Percentiles rank a stretch among this genome's conserved stretches.
These are phyloP conservation scores for Sacculina carcini DNA, from an alignment of 2,888 invertebrate genomes.

Conservation along the genomic window DNA sequence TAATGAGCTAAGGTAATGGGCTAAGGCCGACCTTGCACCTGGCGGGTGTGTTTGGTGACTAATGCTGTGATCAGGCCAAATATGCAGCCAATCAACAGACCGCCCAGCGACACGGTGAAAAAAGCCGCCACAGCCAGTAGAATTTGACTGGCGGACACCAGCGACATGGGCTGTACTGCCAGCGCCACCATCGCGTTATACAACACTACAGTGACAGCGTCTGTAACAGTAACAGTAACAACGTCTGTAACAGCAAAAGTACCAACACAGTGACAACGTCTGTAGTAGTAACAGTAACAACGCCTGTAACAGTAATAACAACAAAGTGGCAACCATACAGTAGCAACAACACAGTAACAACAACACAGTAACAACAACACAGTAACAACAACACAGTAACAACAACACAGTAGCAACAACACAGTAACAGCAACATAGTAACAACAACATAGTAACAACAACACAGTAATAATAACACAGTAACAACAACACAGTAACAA, in stretches of 20 bases:
- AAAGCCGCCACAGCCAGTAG: slow-evolving; percentile 21
- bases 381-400: no score
- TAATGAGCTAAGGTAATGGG: neutral
- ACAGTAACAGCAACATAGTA: no score
- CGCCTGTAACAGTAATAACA: slow-evolving; percentile 19
- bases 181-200: slow-evolving; percentile 27
- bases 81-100: slow-evolving; percentile 23
- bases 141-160: slow-evolving; percentile 3
- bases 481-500: no score
- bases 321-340: neutral
- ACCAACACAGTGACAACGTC: neutral
- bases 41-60: slow-evolving; percentile 17
- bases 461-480: no score
- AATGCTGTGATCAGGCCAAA: slow-evolving; percentile 24
- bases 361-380: no score
- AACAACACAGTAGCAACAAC: no score
- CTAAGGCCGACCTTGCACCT: slow-evolving; percentile 17
- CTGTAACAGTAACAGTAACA: slow-evolving; percentile 21
- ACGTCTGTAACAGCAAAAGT: slow-evolving; percentile 19
- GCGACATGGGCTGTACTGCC: slow-evolving; percentile 17
- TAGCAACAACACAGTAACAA: no score
- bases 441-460: no score
- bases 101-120: slow-evolving; percentile 25
- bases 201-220: slow-evolving; percentile 29
- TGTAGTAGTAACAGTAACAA: slow-evolving; percentile 25